Base-by-base conservation (phyloP, 2,113 vertebrate genomes). In the Carassius gibelio region DNA sequence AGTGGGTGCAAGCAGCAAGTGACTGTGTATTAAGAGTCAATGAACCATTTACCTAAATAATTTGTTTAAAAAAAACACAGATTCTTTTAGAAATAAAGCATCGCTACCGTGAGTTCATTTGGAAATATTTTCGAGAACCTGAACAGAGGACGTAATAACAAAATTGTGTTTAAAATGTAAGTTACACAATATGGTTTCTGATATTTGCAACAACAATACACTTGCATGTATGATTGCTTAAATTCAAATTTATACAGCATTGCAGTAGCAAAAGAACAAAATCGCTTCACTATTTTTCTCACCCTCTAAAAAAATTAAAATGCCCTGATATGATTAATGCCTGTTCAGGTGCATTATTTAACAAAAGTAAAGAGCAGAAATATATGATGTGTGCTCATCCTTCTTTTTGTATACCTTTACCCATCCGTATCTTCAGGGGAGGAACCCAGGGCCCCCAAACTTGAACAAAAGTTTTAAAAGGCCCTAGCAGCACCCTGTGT, bases 391-490 rank as follows among this genome's bases (percentile, higher is more conserved):
- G 9, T n/a, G 6, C 38, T 79, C 45, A 79, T 79, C 36, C 57
- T 45, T 76, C 36, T 79, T 8, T 62, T 62, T 62, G 36, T 79
- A 8, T 45, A 21, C 57, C 8, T 23, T 13, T 55, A 66, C 45
- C 9, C n/a, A 14, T 75, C 57, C 79, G 26, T 68, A 59, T 57
- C 59, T 48, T 84, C 85, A 89, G 82, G 57, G 52, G 80, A 72
- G 57, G 81, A 83, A 34, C 77, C 76, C 52, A 8, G 11, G 82
- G 74, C 84, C 78, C 83, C 90, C 86, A 86, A 83, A 76, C 83
- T 87, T 89, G 88, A 94, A 83, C 84, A 81, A 78, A 89, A 90
- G 92, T 88, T 86, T 92, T 89, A 69, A 88, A 90, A 90, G 86
- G 86, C 90, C 86, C 68, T 45, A 8, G 87, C 89, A 89, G 87